A percentile compares a stretch with the other conserved stretches of the same genome.
Evolutionary conservation across 92 coral and sea anemone genomes (phyloP).

Genomic region (Zoanthus gigantus): DNA sequence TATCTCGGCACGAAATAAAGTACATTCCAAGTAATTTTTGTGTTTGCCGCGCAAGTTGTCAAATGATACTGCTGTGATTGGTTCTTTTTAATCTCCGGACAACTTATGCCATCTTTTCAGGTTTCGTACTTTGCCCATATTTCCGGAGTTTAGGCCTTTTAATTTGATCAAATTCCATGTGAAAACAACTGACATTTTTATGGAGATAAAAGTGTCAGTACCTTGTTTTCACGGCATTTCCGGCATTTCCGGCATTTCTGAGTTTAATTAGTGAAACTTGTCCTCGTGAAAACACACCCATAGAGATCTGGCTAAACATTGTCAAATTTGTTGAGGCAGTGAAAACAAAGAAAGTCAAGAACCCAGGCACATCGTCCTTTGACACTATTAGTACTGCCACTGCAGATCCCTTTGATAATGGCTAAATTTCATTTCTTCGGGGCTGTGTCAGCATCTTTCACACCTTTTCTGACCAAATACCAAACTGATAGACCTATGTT

Average conservation of each 20-base stretch:
- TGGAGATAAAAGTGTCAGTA: slow-evolving; percentile 28
- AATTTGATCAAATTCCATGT: slow-evolving; percentile 23
- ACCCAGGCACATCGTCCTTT: slow-evolving; percentile 13
- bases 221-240: slow-evolving; percentile 23
- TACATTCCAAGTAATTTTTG: background rate
- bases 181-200: slow-evolving; percentile 36
- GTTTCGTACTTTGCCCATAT: slow-evolving; percentile 35
- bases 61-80: slow-evolving; percentile 11
- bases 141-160: slow-evolving; percentile 23
- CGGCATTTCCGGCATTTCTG: slow-evolving; percentile 14
- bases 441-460: background rate
- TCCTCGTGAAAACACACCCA: slow-evolving; percentile 29
- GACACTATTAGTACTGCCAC: background rate
- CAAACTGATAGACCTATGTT: slow-evolving; percentile 27
- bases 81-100: slow-evolving; percentile 30
- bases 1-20: slow-evolving; percentile 24
- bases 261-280: slow-evolving; percentile 19
- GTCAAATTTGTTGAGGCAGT: background rate
- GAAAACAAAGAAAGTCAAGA: slow-evolving; percentile 16
- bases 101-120: slow-evolving; percentile 38
- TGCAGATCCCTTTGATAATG: slow-evolving; percentile 6
- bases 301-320: background rate
- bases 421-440: background rate
- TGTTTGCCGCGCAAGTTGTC: slow-evolving; percentile 1
- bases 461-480: slow-evolving; percentile 10